Evolutionary conservation across 2,797 vertebrate genomes (phyloP), one percentile per base, ranked within the genome.

Genomic region (Acrossocheilus fasciatus): DNA sequence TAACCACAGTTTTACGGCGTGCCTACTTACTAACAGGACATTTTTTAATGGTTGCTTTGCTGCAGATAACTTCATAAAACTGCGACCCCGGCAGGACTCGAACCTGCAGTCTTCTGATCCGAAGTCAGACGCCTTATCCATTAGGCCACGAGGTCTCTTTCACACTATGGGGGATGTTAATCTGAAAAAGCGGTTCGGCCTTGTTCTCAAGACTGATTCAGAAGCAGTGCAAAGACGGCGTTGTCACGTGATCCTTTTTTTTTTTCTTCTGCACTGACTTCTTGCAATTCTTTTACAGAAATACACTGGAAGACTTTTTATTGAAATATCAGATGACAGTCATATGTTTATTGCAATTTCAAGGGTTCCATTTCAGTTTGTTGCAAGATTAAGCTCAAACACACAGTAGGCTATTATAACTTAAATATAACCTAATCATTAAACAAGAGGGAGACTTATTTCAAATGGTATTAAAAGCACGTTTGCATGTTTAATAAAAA

Each of bases 41-140:
- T 26, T 2, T 2, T n/a, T 43, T 14, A 2, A 0, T 1, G 70
- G 41, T 7, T 18, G 15, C 0, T 1, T 4, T 15, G 20, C 23
- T 8, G 23, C 10, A 26, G 2, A 14, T 43, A 45, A 45, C 45
- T 45, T 23, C 23, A 72, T 39, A 72, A 45, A 45, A 45, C 36
- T 2, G 6, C 15, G 1, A 80, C 77, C 39, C 14, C 8, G 6
- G 57, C 39, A 79, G 57, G 39, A 64, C 57, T 79, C 39, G 1
- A 79, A 80, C 57, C 77, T 80, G 77, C 77, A 64, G 20, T 80
- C 57, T 80, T 80, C 54, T 43, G 39, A 43, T 43, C 23, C 12
- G 1, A 36, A 39, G 47, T 57, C 75, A 77, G 34, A 77, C 5
- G 0, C 75, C 50, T 36, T 77, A 77, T 77, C 75, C 50, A 36